Evolutionary conservation across 2,113 vertebrate genomes (phyloP).

Genomic region (Alouatta palliata): DNA sequence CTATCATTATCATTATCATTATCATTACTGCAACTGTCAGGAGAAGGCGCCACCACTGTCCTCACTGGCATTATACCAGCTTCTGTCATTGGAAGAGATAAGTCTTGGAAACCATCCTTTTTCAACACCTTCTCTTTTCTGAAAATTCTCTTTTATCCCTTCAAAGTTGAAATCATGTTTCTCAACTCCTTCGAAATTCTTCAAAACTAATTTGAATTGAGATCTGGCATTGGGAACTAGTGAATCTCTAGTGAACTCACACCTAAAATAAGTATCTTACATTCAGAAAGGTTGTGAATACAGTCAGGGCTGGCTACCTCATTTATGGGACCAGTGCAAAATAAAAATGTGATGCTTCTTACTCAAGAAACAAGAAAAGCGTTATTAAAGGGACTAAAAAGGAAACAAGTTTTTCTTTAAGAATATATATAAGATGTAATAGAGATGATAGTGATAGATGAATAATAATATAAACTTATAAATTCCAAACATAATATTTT

Average conservation of each 20-base stretch:
- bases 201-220: background rate
- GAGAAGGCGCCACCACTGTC: background rate
- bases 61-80: background rate
- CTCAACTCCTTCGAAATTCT: background rate
- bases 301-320: background rate
- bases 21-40: no score
- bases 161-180: background rate
- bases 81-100: background rate
- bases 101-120: background rate
- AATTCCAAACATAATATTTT: background rate
- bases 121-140: background rate
- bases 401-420: background rate
- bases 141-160: background rate
- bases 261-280: background rate
- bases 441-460: background rate
- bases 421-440: conserved; percentile 2
- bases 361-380: background rate
- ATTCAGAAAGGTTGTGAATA: background rate
- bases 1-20: background rate
- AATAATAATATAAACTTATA: background rate
- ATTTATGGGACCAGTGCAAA: background rate
- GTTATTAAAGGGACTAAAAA: background rate
- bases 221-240: background rate
- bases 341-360: background rate
- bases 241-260: background rate